Conservation (phyloP, 2,113 vertebrate genomes). For the Willisornis vidua region DNA sequence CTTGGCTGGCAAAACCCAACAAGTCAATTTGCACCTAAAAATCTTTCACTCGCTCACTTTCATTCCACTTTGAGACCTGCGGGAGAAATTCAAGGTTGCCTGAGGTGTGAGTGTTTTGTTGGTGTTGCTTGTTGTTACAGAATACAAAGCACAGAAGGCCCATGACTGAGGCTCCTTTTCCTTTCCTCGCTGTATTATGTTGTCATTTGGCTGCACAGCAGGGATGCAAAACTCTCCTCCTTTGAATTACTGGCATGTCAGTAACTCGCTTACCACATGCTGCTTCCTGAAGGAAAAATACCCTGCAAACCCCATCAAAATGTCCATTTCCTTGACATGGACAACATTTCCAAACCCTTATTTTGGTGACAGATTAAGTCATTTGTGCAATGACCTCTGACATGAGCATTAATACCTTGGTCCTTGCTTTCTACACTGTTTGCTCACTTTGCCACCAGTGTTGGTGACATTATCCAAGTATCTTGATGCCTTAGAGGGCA, state of each 20-base stretch:
- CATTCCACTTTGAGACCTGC: background rate
- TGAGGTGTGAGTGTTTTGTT: background rate
- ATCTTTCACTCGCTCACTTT: background rate
- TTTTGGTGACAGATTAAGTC: constrained; percentile 39
- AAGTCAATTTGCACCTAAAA: background rate
- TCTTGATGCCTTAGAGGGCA: background rate
- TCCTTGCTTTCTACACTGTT: background rate
- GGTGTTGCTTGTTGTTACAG: background rate
- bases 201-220: constrained; percentile 70
- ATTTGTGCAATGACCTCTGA: constrained; percentile 45
- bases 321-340: constrained; percentile 33
- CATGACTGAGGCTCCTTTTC: background rate
- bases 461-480: background rate
- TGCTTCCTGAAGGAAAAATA: constrained; percentile 44
- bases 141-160: background rate
- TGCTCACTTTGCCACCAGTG: background rate
- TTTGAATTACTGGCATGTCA: constrained; percentile 56
- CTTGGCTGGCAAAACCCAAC: background rate
- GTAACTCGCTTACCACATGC: constrained; percentile 16
- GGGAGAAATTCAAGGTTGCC: constrained; percentile 10
- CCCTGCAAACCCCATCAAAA: constrained; percentile 19
- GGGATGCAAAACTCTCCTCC: constrained; percentile 35
- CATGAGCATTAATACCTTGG: background rate
- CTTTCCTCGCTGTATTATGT: constrained; percentile 31
- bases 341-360: constrained; percentile 22